Base-by-base conservation (phyloP, 2,113 vertebrate species). In the Odobenus rosmarus region DNA sequence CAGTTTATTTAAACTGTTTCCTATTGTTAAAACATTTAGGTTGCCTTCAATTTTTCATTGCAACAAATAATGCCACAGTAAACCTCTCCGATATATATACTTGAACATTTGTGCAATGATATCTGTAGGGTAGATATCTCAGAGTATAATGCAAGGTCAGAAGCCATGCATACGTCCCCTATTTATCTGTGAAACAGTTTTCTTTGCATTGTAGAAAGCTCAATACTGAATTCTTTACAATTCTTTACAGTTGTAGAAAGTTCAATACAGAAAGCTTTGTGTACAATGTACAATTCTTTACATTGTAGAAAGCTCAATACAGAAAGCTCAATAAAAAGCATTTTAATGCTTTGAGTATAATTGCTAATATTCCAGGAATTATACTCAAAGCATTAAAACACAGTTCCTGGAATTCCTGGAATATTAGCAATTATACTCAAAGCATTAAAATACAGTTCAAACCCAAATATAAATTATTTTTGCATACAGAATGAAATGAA, bases 371-470 rank as follows among this genome's bases (percentile, higher is more conserved):
- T n/a, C n/a, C n/a, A n/a, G n/a, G n/a, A n/a, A n/a, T n/a, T n/a
- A n/a, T n/a, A n/a, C n/a, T n/a, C n/a, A n/a, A n/a, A n/a, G n/a
- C n/a, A n/a, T n/a, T n/a, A n/a, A n/a, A n/a, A n/a, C n/a, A n/a
- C n/a, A n/a, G n/a, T n/a, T n/a, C n/a, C n/a, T n/a, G n/a, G 53
- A 93, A 81, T 93, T 90, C 21, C 59, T 57, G 86, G 64, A 90
- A 95, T 77, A 92, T 14, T 90, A 14, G 16, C 10, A 88, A 80
- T 80, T 77, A 81, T 87, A 67, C 9, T 72, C 39, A 93, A 93
- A 92, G 14, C 31, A 89, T 72, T 51, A 96, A 96, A 93, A 94
- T 76, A 67, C 18, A 89, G 49, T 61, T 93, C 80, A 96, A 91
- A 95, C 21, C 3, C 55, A 76, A 95, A 85, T 51, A n/a, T 28